Conservation (phyloP, 1,140 invertebrate genomes). For the Samia ricini region DNA sequence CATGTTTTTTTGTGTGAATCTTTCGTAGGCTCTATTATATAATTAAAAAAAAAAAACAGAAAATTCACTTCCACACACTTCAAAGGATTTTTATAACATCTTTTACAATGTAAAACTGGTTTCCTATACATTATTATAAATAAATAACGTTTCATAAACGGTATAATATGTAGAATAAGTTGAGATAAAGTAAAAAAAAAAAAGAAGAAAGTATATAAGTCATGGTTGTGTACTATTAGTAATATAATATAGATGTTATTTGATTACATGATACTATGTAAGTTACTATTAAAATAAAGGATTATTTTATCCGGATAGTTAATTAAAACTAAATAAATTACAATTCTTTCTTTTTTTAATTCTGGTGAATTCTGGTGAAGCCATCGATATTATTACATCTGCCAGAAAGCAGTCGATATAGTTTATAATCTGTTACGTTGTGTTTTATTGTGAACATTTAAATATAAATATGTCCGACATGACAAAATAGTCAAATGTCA, state of each 20-base stretch:
- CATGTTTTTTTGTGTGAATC: no score
- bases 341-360: neutral
- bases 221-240: constrained; percentile 73
- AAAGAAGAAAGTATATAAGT: constrained; percentile 34
- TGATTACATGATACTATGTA: neutral
- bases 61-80: no score
- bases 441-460: no score
- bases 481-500: constrained; percentile 24
- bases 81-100: no score
- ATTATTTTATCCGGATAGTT: neutral
- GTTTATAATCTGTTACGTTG: no score
- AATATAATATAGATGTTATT: constrained; percentile 16
- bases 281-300: neutral
- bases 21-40: no score
- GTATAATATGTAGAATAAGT: constrained; percentile 46
- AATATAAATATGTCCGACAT: constrained; percentile 27
- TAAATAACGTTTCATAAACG: constrained; percentile 31
- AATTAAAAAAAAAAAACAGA: no score
- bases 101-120: neutral
- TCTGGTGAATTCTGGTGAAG: no score
- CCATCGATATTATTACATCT: no score
- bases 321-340: neutral
- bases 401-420: no score
- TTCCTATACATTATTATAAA: neutral
- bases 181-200: constrained; percentile 49